Conservation (phyloP, 2,888 invertebrate genomes). For the Barypeithes pellucidus region DNA sequence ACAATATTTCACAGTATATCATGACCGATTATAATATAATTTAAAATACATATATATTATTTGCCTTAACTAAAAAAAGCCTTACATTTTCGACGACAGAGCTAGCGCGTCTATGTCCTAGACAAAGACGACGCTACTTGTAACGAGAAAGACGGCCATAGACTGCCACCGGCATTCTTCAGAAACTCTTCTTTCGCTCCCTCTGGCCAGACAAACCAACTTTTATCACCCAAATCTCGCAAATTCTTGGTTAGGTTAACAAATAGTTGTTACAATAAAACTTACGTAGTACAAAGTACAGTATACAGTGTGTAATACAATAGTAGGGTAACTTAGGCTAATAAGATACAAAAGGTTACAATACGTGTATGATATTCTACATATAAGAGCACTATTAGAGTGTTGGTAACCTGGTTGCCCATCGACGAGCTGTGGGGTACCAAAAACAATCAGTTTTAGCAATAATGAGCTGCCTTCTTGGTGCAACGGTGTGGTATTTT, state of each 20-base stretch:
- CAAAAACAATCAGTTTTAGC: slow-evolving; percentile 66
- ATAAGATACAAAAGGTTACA: slow-evolving; percentile 10
- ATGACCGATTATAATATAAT: slow-evolving; percentile 29
- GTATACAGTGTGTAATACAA: slow-evolving; percentile 54
- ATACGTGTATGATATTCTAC: slow-evolving; percentile 17
- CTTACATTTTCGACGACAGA: slow-evolving; percentile 47
- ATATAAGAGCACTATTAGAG: slow-evolving; percentile 52
- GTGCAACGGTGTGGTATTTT: not conserved
- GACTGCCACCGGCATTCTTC: not conserved
- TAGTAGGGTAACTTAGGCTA: slow-evolving; percentile 58
- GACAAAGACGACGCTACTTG: slow-evolving; percentile 37
- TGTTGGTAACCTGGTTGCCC: slow-evolving; percentile 58
- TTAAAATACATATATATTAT: slow-evolving; percentile 22
- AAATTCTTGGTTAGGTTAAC: slow-evolving; percentile 9
- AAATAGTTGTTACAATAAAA: slow-evolving; percentile 14
- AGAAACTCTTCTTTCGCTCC: not conserved
- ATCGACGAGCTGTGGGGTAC: slow-evolving; percentile 70
- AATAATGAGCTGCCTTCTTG: slow-evolving; percentile 15
- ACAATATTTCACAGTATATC: slow-evolving; percentile 28
- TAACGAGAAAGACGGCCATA: slow-evolving; percentile 34
- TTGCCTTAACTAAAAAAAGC: slow-evolving; percentile 46
- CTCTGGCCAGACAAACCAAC: not conserved
- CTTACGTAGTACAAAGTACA: slow-evolving; percentile 17
- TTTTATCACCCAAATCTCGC: slow-evolving; percentile 20
- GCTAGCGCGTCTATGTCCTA: slow-evolving; percentile 28